Base-by-base conservation (phyloP, 2,797 vertebrate genomes). In the Acipenser oxyrinchus region DNA sequence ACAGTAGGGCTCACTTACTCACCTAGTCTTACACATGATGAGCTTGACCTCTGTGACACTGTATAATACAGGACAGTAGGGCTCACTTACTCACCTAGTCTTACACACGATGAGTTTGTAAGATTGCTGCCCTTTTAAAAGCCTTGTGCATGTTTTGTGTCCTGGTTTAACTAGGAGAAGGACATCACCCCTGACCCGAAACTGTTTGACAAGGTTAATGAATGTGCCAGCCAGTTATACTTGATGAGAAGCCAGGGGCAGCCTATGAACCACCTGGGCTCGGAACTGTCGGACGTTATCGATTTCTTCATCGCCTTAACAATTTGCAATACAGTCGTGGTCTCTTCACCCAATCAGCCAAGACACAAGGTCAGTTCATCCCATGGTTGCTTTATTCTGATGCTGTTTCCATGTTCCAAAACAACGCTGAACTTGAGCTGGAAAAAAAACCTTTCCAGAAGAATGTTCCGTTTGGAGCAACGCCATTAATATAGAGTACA, bases 221-320 rank as follows among this genome's bases (percentile, higher is more conserved):
- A 99, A 67, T 95, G 95, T 77, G 86, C 89, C 76, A 89, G 88
- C 80, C 88, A 86, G 76, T 84, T 98, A 83, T 90, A 95, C 66
- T 72, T 88, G 64, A 84, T 89, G 74, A 89, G 89, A 63, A 89
- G 88, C 77, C 89, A 92, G 0, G 88, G 89, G 65, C 91, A 90
- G 70, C 86, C 89, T 0, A 79, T 93, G 71, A 91, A 85, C 69
- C 89, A 89, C 72, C 88, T 98, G 66, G 89, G 90, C 15, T 91
- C 94, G 0, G 95, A 97, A 77, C 88, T 96, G 1, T 84, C 89
- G 1, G 95, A 98, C 2, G 68, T 96, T 72, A 91, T 96, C 0
- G 95, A 99, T 76, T 99, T 99, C 86, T 97, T 99, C 76, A 89
- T 97, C 0, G 95, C 96, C 0, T 91, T 99, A 66, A 95, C 96